A percentile compares a stretch with the other conserved stretches of the same genome.
Conservation (phyloP, 2,113 vertebrate genomes). For the Melanerpes aurifrons region DNA sequence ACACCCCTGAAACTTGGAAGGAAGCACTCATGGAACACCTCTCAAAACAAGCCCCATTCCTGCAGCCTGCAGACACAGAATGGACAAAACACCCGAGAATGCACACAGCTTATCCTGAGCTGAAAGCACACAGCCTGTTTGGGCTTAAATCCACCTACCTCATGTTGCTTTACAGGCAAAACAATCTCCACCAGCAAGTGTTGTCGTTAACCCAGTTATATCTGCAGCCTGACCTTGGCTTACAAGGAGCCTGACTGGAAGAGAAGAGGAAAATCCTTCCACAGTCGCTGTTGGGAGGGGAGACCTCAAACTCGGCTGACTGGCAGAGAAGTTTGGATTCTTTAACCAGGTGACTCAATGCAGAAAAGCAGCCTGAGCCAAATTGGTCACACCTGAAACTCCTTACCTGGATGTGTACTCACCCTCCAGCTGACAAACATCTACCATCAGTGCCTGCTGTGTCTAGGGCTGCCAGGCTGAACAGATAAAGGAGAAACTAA, state of each 20-base stretch:
- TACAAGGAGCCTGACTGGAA: background rate
- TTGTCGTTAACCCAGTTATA: background rate
- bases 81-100: background rate
- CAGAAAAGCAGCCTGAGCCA: background rate
- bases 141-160: background rate
- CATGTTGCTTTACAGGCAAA: constrained; percentile 9
- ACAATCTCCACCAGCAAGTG: background rate
- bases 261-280: constrained; percentile 24
- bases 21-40: background rate
- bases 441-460: background rate
- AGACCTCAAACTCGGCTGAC: background rate
- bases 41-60: background rate
- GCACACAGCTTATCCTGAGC: background rate
- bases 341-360: background rate
- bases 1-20: background rate
- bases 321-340: background rate
- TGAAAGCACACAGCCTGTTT: background rate
- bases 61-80: background rate
- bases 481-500: background rate
- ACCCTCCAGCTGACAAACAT: background rate
- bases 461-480: background rate
- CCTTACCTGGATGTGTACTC: background rate
- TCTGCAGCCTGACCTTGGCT: constrained; percentile 12
- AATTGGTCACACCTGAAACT: background rate
- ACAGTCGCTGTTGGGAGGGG: background rate